Evolutionary conservation across 2,888 invertebrate species (phyloP).

Genomic region (Julus scandinavius): DNA sequence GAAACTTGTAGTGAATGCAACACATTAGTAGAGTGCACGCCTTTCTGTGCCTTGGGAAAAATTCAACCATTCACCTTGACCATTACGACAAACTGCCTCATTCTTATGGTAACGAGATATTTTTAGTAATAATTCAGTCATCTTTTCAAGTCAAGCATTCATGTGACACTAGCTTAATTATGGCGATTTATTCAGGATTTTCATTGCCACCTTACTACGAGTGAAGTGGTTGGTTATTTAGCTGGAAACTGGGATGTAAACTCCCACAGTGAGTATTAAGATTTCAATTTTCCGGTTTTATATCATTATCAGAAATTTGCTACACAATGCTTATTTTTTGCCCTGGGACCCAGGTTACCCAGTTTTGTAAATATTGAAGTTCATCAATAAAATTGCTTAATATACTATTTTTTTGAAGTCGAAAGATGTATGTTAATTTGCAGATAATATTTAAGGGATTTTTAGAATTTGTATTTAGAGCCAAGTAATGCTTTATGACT

Average conservation of each 20-base stretch:
- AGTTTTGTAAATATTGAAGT: no score
- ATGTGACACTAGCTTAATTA: constrained; percentile 36
- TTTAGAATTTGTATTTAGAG: neutral
- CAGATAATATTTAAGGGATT: neutral
- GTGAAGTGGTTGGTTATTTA: constrained; percentile 95
- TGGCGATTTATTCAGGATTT: constrained; percentile 72
- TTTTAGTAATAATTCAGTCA: neutral
- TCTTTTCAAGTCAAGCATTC: neutral
- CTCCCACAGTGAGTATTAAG: constrained; percentile 81
- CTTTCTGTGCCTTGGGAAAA: constrained; percentile 87
- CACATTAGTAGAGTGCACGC: constrained; percentile 87
- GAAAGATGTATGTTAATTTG: neutral
- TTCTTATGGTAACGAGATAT: constrained; percentile 74
- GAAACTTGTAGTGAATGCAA: constrained; percentile 80
- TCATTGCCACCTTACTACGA: constrained; percentile 92
- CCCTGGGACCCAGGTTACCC: no score
- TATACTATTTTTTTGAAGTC: no score
- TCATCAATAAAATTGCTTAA: no score
- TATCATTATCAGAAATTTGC: constrained; percentile 57
- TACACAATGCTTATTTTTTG: no score
- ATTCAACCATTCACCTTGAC: constrained; percentile 92
- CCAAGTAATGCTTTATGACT: constrained; percentile 9
- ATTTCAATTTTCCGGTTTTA: constrained; percentile 8
- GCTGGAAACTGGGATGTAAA: constrained; percentile 96
- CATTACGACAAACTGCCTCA: constrained; percentile 82